Percentiles rank a stretch among this genome's conserved stretches.
These are phyloP conservation scores for Sipha flava DNA, from an alignment of 1,140 invertebrate genomes.

Conservation along the genomic window DNA sequence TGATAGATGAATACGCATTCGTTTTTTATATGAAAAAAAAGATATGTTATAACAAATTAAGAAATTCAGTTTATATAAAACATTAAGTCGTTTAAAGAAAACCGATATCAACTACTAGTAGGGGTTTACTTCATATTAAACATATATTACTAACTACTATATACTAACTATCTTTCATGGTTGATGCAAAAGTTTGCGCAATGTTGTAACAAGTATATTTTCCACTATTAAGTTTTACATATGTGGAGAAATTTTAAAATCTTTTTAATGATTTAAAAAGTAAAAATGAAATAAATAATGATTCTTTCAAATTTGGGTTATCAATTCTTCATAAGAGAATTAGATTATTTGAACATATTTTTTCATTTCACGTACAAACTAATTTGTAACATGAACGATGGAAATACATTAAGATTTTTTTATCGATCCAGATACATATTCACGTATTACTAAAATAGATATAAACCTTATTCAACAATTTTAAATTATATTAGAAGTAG, in stretches of 20 bases:
- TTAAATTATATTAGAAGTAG: too few relatives aligned
- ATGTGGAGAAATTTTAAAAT: conserved; percentile 42
- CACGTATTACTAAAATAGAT: too few relatives aligned
- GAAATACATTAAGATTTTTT: too few relatives aligned
- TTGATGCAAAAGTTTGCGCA: conserved; percentile 9
- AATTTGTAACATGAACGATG: too few relatives aligned
- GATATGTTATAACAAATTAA: background rate
- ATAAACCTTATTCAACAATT: too few relatives aligned
- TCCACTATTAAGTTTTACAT: conserved; percentile 41
- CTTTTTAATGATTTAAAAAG: conserved; percentile 42
- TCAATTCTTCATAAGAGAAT: conserved; percentile 35
- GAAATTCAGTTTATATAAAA: background rate
- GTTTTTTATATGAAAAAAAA: background rate
- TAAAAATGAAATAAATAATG: conserved; percentile 35
- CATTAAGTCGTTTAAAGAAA: too few relatives aligned
- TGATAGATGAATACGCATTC: background rate
- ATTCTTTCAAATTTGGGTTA: conserved; percentile 41
- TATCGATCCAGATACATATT: too few relatives aligned
- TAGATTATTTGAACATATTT: background rate
- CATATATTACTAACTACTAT: background rate
- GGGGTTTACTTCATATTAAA: background rate
- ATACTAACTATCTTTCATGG: too few relatives aligned
- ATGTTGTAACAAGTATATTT: background rate
- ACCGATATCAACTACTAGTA: too few relatives aligned
- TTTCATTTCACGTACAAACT: background rate